Evolutionary conservation across 2,113 vertebrate genomes (phyloP).

Genomic region (Manacus vitellinus): DNA sequence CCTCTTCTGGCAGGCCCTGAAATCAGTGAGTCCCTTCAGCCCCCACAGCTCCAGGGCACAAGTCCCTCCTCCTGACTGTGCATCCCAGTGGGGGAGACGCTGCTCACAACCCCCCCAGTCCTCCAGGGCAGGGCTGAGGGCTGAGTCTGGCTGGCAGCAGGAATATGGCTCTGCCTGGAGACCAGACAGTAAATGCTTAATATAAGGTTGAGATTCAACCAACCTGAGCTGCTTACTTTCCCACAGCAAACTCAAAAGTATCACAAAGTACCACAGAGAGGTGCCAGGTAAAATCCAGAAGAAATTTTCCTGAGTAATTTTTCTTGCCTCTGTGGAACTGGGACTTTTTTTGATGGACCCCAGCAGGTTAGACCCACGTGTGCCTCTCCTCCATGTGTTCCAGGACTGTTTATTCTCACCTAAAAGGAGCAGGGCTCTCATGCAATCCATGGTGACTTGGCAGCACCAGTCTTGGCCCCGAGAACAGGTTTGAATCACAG

Average conservation of each 20-base stretch:
- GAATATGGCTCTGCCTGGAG: not conserved
- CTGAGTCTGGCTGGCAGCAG: not conserved
- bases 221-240: not conserved
- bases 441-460: fast-evolving
- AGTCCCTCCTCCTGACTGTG: not conserved
- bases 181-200: not conserved
- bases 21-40: not conserved
- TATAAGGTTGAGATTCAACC: not conserved
- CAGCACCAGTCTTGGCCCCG: not conserved
- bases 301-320: not conserved
- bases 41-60: not conserved
- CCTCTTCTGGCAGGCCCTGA: not conserved
- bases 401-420: not conserved
- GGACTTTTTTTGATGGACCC: not conserved
- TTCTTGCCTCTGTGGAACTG: not conserved
- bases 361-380: fast-evolving
- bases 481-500: fast-evolving
- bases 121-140: not conserved
- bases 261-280: not conserved
- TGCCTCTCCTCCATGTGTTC: not conserved
- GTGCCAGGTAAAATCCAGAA: not conserved
- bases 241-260: not conserved
- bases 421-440: not conserved
- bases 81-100: fast-evolving
- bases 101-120: not conserved